These are phyloP conservation scores for Gulo gulo DNA, from an alignment of 2,113 vertebrate species.

Conservation along the genomic window DNA sequence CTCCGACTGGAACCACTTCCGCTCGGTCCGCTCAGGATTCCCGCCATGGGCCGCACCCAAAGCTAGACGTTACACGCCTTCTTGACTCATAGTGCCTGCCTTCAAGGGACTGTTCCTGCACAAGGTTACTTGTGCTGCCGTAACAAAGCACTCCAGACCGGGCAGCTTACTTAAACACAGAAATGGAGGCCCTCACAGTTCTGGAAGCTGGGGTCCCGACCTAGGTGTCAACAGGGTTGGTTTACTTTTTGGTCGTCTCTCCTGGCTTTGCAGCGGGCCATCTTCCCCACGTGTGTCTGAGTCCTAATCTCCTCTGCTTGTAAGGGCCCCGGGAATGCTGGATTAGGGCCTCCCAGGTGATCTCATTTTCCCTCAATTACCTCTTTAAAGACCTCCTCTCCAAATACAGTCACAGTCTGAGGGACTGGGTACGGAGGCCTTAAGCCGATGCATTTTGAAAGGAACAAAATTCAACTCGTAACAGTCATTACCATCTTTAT, in stretches of 20 bases:
- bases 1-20: too few species aligned
- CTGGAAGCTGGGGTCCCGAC: neutral
- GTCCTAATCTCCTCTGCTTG: neutral
- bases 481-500: neutral
- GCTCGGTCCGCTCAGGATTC: too few species aligned
- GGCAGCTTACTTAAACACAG: too few species aligned
- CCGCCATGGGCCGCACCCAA: rapidly evolving
- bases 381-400: neutral
- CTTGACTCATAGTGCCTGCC: neutral
- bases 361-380: neutral
- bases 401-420: neutral
- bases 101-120: neutral
- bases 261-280: rapidly evolving
- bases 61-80: rapidly evolving
- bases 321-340: neutral
- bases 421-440: neutral
- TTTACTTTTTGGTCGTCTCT: neutral
- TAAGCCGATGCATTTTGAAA: too few species aligned
- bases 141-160: neutral
- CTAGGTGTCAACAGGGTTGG: rapidly evolving
- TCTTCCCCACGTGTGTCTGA: neutral
- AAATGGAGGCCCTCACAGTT: neutral
- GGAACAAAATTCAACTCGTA: too few species aligned
- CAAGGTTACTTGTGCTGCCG: neutral
- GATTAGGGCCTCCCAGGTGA: neutral